Base-by-base conservation (phyloP, 2,888 invertebrate genomes). In the Subacronicta megacephala region DNA sequence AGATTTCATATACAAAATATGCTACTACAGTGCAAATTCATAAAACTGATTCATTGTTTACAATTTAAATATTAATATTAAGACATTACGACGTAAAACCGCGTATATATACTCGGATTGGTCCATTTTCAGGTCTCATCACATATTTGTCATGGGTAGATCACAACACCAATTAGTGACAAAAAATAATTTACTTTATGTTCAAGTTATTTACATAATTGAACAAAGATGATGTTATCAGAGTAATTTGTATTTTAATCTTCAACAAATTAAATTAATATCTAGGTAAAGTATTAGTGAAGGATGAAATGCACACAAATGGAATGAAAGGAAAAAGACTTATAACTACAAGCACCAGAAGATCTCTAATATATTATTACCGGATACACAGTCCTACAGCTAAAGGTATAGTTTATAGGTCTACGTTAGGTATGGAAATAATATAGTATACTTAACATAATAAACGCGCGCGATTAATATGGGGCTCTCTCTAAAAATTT, bases 261-360 rank as follows among this genome's bases (percentile, higher is more conserved):
- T 47, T 44, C 45, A 59, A 36, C 43, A 57, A 57, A 62, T 61
- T 61, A 57, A 57, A 62, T 61, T 61, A 50, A 40, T 35, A 51
- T 64, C 62, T 60, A 70, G 26, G 49, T 54, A 60, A 65, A 66
- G 52, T 52, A 63, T 70, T 55, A 77, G 62, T 66, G 67, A 73
- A 76, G 69, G 72, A 74, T 77, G 80, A 88, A 88, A 87, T 88
- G 86, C 84, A 89, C 82, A 83, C 75, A 82, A 75, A 82, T 92
- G 92, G 90, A 92, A 92, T 92, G 90, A 84, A 88, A 87, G 86
- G 88, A 88, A 78, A 75, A 77, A 78, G 72, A 85, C 92, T 92
- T 92, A 93, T 78, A 77, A 80, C 90, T 92, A 93, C 83, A 93
- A 93, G 93, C 93, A 93, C 93, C 93, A 92, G 88, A 90, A 88